Conservation (phyloP, 2,797 vertebrate species). For the Anguilla marmorata region DNA sequence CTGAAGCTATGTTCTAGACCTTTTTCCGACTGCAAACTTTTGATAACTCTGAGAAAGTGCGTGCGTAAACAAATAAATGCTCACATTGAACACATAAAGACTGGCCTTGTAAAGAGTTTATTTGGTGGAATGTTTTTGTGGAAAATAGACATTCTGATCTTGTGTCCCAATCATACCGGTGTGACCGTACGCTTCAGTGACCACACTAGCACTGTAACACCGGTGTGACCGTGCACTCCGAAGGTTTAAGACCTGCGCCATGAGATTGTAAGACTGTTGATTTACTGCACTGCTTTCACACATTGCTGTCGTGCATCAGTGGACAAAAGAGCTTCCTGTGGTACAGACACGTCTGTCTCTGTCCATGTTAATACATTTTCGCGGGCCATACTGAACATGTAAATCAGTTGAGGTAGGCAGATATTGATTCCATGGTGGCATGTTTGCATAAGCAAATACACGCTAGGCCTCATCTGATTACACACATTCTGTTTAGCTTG, state of each 20-base stretch:
- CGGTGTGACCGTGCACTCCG: no score
- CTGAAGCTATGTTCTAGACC: neutral
- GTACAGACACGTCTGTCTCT: neutral
- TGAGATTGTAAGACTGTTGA: neutral
- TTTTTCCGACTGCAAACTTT: no score
- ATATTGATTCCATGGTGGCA: neutral
- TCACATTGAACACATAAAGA: no score
- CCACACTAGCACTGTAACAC: no score
- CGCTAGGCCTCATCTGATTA: neutral
- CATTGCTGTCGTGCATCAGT: neutral
- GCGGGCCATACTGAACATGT: neutral
- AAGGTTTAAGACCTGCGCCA: neutral
- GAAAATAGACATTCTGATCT: no score
- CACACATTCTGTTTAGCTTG: neutral
- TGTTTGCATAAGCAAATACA: neutral
- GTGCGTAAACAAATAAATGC: no score
- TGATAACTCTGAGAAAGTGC: no score
- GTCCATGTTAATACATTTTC: neutral
- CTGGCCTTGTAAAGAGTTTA: no score
- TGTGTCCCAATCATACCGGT: no score
- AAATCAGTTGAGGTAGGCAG: neutral
- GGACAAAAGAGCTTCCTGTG: neutral
- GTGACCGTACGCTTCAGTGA: no score
- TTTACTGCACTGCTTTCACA: no score
- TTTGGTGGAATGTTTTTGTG: no score